Base-by-base conservation (phyloP, 2,888 invertebrate genomes). In the Electrophaes corylata region DNA sequence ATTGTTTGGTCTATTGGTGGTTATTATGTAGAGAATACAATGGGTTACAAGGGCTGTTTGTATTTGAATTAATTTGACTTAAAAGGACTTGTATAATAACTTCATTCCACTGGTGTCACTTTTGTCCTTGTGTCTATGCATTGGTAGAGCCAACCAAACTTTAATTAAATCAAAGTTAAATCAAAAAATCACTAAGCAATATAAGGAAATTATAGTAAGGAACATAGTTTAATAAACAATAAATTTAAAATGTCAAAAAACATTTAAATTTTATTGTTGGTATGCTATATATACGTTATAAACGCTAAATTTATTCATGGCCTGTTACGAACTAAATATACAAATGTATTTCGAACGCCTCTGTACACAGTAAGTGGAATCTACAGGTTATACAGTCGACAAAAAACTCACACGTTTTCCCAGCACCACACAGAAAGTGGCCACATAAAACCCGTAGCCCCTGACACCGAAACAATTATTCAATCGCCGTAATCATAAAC, bases 381-480 rank as follows among this genome's bases (percentile, higher is more conserved):
- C 10, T 10, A 10, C 26, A 29, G 26, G 10, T 29, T 6, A 6
- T 26, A 10, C 10, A 29, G 10, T 35, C 14, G 2, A 35, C 2
- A 5, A 14, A 26, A 35, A 14, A 14, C 14, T 35, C 14, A 6
- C 35, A 35, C 4, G 8, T 8, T 14, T 12, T 11, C 10, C 5
- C 41, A 23, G 3, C 8, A 14, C 6, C 0, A 19, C 10, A 31
- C 40, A 48, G 37, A 49, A 43, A 46, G 37, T 19, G 41, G 48
- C 51, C 43, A 33, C 31, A 65, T 57, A 56, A 65, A 64, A 67
- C 61, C 60, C 65, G 57, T 61, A 50, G 63, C 49, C 64, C 56
- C 54, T 56, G 72, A 57, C 60, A 64, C 50, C 41, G 65, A 66
- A 78, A 76, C 78, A 78, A 82, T 83, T 76, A 78, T 74, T 81